Conservation (phyloP, 1,140 invertebrate species). For the Vanessa tameamea region DNA sequence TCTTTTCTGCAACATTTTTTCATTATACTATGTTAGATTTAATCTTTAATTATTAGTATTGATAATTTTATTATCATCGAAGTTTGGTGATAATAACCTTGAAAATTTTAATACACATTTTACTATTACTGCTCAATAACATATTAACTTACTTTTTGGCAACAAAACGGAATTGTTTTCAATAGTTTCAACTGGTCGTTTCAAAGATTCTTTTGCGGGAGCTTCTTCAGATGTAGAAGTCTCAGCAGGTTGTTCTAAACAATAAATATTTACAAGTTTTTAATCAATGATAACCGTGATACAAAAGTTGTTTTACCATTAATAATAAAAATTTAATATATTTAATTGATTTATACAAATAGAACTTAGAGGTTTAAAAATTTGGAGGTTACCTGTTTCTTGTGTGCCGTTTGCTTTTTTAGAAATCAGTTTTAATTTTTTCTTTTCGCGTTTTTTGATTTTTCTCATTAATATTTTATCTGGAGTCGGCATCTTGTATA, state of each 20-base stretch:
- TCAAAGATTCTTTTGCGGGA: conserved; percentile 42
- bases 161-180: conserved; percentile 35
- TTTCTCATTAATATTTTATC: conserved; percentile 90
- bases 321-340: neutral
- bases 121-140: too few species aligned
- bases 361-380: conserved; percentile 13
- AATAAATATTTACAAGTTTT: neutral
- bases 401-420: conserved; percentile 76
- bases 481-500: conserved; percentile 84
- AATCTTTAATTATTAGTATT: too few species aligned
- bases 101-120: too few species aligned
- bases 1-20: conserved; percentile 51
- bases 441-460: conserved; percentile 88
- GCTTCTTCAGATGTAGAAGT: conserved; percentile 27
- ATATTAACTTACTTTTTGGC: conserved; percentile 32
- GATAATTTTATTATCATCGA: too few species aligned
- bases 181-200: conserved; percentile 50
- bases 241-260: neutral
- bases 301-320: too few species aligned
- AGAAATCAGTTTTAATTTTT: conserved; percentile 83
- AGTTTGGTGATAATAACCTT: too few species aligned
- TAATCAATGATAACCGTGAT: too few species aligned
- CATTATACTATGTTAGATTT: neutral
- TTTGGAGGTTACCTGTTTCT: conserved; percentile 63
- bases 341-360: neutral